A percentile compares a stretch with the other conserved stretches of the same genome.
These are phyloP conservation scores for Ispidina lecontei DNA, from an alignment of 2,797 vertebrate genomes.

Conservation along the genomic window DNA sequence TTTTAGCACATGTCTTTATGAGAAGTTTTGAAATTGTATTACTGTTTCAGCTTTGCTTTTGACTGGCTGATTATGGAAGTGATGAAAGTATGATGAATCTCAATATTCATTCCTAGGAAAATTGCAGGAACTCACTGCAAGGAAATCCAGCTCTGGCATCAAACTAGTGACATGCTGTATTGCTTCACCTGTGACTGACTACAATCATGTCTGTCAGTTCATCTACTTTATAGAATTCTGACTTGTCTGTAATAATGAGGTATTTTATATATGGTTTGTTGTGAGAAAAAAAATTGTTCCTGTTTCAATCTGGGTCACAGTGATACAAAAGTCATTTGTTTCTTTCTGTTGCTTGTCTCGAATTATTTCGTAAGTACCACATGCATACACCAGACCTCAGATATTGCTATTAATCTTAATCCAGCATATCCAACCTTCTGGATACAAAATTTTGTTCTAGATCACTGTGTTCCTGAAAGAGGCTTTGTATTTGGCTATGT, in stretches of 20 bases:
- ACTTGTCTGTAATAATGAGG: not conserved
- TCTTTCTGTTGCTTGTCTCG: not conserved
- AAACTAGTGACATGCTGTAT: not conserved
- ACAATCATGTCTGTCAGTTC: not conserved
- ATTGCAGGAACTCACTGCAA: not conserved
- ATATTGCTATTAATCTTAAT: not conserved
- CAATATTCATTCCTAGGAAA: not conserved
- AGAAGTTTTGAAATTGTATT: not conserved
- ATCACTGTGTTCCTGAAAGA: not conserved
- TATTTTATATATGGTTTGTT: not conserved
- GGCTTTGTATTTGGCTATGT: not conserved
- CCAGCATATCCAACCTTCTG: not conserved
- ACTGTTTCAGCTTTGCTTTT: not conserved
- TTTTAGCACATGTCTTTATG: not conserved
- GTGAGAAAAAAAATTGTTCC: not conserved
- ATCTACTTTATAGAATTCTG: not conserved
- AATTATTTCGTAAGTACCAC: not conserved
- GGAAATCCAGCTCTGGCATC: not conserved
- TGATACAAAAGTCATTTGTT: not conserved
- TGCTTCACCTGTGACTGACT: not conserved
- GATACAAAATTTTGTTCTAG: not conserved
- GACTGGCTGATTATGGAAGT: not conserved
- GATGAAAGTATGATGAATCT: not conserved
- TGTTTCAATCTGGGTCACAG: not conserved
- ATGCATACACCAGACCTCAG: not conserved